Evolutionary conservation across 2,888 invertebrate species (phyloP).

Genomic region (Rhagium mordax): DNA sequence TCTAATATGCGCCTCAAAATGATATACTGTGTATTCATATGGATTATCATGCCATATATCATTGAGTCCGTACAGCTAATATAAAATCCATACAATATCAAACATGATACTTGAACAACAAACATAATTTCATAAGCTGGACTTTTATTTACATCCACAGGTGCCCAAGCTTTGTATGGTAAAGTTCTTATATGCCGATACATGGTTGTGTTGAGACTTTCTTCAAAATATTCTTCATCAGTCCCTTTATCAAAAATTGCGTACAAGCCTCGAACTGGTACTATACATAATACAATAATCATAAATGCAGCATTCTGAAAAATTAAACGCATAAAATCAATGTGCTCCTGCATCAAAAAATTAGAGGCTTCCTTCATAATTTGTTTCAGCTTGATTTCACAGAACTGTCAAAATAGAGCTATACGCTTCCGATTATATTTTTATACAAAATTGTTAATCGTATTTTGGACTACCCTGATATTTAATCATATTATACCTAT

Average conservation of each 20-base stretch:
- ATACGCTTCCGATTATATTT: too few species aligned
- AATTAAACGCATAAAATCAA: too few species aligned
- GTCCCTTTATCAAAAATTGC: neutral
- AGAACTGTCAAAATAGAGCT: too few species aligned
- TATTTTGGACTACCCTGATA: too few species aligned
- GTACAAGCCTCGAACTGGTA: constrained; percentile 5
- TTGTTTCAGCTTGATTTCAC: too few species aligned
- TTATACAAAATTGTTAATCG: too few species aligned
- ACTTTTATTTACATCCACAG: constrained; percentile 36
- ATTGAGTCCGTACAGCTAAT: constrained; percentile 37
- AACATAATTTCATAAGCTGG: constrained; percentile 36
- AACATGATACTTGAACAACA: constrained; percentile 31
- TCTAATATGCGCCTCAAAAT: constrained; percentile 19
- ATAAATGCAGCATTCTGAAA: constrained; percentile 25
- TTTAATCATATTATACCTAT: too few species aligned
- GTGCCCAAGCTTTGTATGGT: constrained; percentile 37
- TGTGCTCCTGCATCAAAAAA: too few species aligned
- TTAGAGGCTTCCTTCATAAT: too few species aligned
- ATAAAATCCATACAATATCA: constrained; percentile 35
- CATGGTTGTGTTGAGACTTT: constrained; percentile 4
- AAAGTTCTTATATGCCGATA: constrained; percentile 25
- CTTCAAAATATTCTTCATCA: neutral
- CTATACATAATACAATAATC: constrained; percentile 10
- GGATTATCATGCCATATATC: constrained; percentile 40
- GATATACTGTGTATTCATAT: constrained; percentile 40